Conservation (phyloP, 2,113 vertebrate genomes). For the Mungos mungo region DNA sequence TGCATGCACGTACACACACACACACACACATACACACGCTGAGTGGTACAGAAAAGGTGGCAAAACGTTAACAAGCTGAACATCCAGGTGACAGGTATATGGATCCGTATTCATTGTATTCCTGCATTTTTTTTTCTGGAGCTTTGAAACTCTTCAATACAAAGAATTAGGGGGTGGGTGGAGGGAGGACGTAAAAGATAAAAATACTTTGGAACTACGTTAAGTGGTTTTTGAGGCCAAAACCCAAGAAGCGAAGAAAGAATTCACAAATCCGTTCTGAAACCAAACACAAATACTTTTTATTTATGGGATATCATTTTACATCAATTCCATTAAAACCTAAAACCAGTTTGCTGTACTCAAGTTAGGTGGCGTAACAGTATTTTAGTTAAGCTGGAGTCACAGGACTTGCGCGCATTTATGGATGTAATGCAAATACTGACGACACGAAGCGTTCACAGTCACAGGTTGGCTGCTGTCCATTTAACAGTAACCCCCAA, state of each 20-base stretch:
- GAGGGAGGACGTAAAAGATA: background rate
- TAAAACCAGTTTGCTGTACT: conserved; percentile 80
- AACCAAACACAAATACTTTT: conserved; percentile 86
- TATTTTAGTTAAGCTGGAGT: conserved; percentile 71
- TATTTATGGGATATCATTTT: conserved; percentile 85
- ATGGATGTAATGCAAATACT: conserved; percentile 74
- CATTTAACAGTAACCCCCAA: conserved; percentile 67
- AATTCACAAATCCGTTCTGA: conserved; percentile 78
- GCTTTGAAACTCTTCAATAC: conserved; percentile 24
- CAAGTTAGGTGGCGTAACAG: conserved; percentile 73
- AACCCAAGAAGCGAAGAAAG: conserved; percentile 70
- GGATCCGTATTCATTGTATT: background rate
- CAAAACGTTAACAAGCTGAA: background rate
- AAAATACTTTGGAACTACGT: background rate
- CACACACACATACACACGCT: no score
- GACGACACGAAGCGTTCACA: conserved; percentile 83
- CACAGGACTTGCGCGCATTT: conserved; percentile 79
- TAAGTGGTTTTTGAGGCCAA: conserved; percentile 42
- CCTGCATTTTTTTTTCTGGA: background rate
- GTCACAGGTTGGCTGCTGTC: conserved; percentile 77
- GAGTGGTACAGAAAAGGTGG: background rate
- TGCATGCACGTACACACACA: no score
- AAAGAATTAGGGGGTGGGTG: background rate
- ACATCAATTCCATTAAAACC: conserved; percentile 82
- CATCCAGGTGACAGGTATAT: background rate